Percentiles rank a stretch among this genome's conserved stretches.
phyloP scores from a whole-genome alignment of 2,797 vertebrate species.

The Simalia tracyae region DNA sequence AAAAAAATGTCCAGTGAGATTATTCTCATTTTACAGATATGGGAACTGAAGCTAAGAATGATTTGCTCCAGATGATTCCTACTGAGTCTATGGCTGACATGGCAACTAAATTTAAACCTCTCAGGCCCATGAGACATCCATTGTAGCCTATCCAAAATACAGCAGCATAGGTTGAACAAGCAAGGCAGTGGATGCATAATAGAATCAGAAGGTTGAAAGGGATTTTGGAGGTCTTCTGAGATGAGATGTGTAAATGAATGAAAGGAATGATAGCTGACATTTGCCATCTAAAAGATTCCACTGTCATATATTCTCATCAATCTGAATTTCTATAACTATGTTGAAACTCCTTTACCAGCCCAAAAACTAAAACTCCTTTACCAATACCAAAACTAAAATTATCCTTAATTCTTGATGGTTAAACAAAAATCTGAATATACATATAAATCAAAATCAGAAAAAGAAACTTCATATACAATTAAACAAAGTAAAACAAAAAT shows the following conservation, averaged over 20 bases:
- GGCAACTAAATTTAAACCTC: neutral
- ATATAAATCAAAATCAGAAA: neutral
- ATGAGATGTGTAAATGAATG: neutral
- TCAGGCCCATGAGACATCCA: neutral
- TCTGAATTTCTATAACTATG: neutral
- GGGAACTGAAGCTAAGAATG: fast-evolving
- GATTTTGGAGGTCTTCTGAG: neutral
- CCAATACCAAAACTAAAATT: neutral
- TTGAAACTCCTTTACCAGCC: neutral
- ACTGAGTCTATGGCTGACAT: neutral
- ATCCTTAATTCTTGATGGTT: neutral
- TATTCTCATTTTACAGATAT: neutral
- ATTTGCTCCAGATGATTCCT: neutral
- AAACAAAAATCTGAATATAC: neutral
- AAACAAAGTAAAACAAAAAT: neutral
- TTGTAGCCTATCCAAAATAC: neutral
- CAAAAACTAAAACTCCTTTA: neutral
- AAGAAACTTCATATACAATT: neutral
- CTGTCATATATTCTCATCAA: neutral
- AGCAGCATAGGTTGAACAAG: neutral
- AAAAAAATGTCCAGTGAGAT: neutral
- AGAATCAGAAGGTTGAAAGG: neutral
- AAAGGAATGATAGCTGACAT: neutral
- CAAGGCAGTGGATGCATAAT: neutral
- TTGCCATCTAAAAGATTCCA: neutral